Evolutionary conservation across 2,888 invertebrate species (phyloP), one percentile per base, ranked within the genome.

Genomic region (Drosophila mayaguana): DNA sequence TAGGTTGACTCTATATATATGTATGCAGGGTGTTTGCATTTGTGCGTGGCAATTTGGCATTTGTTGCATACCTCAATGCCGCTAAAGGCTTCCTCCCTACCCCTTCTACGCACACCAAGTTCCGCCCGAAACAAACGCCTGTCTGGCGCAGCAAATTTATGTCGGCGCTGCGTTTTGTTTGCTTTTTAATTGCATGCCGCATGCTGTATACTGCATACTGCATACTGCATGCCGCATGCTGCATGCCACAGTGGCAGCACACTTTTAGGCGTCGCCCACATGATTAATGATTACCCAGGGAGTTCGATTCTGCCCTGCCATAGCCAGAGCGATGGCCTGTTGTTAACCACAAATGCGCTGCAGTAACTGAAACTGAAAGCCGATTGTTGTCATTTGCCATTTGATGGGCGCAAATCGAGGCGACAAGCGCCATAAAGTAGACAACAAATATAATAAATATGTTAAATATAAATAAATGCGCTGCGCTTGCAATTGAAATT

Each of bases 351-450:
- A 83, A 78, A 77, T 76, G 50, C 64, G 54, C 51, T 76, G 77
- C 80, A 71, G 64, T 57, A 69, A 63, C 61, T 45, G 65, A 61
- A 63, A 73, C 79, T 55, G 50, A 65, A 76, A 84, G 74, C 82
- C 73, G 84, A 84, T 84, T 87, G 89, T 84, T 84, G 89, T 84
- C 89, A 89, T 84, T 84, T 79, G 80, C 56, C 83, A 75, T 72
- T 82, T 88, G 83, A 85, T 82, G 88, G 62, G 63, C 70, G 54
- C 63, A 81, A 70, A 84, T 87, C 87, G 79, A 70, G 72, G 59
- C 60, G 67, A 64, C 63, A 78, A 40, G 38, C 71, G 64, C 64
- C 74, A 80, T 70, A 73, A 63, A 67, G 60, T 48, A 56, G 59
- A 65, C 59, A 70, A 42, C 65, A 63, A 60, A 63, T 63, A 77